Evolutionary conservation across 2,113 vertebrate genomes (phyloP), one percentile per base, ranked within the genome.

Genomic region (Mastomys coucha): DNA sequence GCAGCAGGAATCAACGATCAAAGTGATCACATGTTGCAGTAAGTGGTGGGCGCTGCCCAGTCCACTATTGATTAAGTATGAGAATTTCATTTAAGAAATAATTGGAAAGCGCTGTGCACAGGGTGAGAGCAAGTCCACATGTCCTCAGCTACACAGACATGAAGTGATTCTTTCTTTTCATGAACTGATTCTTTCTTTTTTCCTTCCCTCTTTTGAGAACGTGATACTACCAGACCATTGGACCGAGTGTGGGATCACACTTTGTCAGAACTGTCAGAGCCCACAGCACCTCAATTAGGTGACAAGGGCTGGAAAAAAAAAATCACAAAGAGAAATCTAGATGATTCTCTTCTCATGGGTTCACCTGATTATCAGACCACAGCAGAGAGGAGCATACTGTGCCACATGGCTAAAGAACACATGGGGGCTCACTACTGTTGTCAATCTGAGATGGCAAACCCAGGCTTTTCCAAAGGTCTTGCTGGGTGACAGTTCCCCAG

Each of bases 1-100:
- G 31, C 31, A 98, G 70, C 7, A 39, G n/a, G 24, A 98, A 98
- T 98, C 98, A 96, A 98, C 98, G 98, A 96, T 98, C 97, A 96
- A 95, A 98, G 97, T 81, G 33, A 98, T 97, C 49, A 49, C 90
- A 92, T 77, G 45, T 96, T 96, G 97, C 92, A 31, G 90, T 97
- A 95, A 93, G 93, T 39, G 80, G 96, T 56, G 31, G 45, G 93
- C n/a, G 76, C 98, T 93, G 97, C 98, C 97, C 82, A 89, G n/a
- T 1, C 67, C 0, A 0, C 94, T 97, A 98, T 97, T 98, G 98
- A 98, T 98, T 97, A 98, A 97, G 93, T 76, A 95, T 86, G 17
- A 95, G 95, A 97, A 91, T 91, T 98, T 97, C 97, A 96, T 89
- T 92, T 96, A 93, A 97, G 96, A 97, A 98, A 97, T 97, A 96